Base-by-base conservation (phyloP, 2,113 vertebrate species). In the Myxocyprinus asiaticus region DNA sequence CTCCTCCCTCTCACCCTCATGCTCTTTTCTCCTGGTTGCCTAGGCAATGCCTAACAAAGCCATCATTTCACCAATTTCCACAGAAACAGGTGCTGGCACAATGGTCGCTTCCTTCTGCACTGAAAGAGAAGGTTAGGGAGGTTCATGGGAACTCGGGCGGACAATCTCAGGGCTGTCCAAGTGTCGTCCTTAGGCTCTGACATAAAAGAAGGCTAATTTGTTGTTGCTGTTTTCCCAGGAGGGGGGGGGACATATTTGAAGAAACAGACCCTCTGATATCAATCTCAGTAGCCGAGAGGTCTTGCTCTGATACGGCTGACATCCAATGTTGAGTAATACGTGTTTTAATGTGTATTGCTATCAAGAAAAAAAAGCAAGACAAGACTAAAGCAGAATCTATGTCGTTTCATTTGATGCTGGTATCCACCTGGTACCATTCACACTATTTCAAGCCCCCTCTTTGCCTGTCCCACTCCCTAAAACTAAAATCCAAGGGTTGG, bases 61-160 rank as follows among this genome's bases (percentile, higher is more conserved):
- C 93, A 93, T 94, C 93, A 94, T 93, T 93, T 94, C 91, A 94
- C 92, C 93, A 93, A 93, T 93, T 93, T 94, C 91, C 93, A 93
- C 91, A 93, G 92, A 93, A 92, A 93, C 93, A 94, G 92, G 93
- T 94, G 93, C 92, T 93, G 91, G 93, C 92, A 94, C 92, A 94
- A 94, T 93, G 91, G 91, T 90, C 72, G 92, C 91, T 93, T 94
- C 92, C 92, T 93, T 80, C 87, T 77, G 56, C 76, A 67, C 89
- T 94, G 93, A 93, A 94, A 94, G 90, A 88, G 89, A 92, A 93
- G 93, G 93, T 93, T 93, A 93, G 91, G 89, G 90, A 90, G 92
- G 92, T 93, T 89, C 93, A 93, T 94, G 93, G 93, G 93, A 94
- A 94, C 91, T 90, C 89, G 86, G 85, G 90, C 88, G 83, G 92